Base-by-base conservation (phyloP, 2,113 vertebrate genomes). In the Vimba vimba region DNA sequence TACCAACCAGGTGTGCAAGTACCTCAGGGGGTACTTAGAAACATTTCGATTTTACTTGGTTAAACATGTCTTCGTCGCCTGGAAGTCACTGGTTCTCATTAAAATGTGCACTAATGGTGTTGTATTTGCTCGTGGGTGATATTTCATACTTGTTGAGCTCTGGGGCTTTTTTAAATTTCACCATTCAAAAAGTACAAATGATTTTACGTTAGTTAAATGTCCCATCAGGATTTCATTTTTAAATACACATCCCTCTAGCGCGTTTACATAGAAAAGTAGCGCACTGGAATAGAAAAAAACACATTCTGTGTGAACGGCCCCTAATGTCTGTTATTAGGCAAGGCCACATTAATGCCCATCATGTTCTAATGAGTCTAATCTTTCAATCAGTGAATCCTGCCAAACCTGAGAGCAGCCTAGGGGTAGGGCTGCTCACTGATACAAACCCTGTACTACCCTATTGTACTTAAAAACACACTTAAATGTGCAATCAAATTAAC, bases 141-240 rank as follows among this genome's bases (percentile, higher is more conserved):
- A 74, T 74, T 74, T 74, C 43, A 17, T 74, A 47, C 71, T 74
- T 47, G 71, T 74, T 74, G 71, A 47, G 71, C 12, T 74, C 71
- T 23, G 23, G 12, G 0, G 0, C 23, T 47, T 74, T 74, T 43
- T 74, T 47, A 74, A 74, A 74, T 74, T 74, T 43, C 43, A 74
- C 71, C 71, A 47, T 47, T 74, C 23, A 47, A 47, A 47, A 3
- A 17, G 43, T 47, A 13, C 71, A 74, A 74, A 74, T 74, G 6
- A 47, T n/a, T 74, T 74, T 47, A 74, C 2, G n/a, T 74, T 74
- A 45, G 71, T 47, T 74, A 74, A 47, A 74, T 23, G 6, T 74
- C 71, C 43, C 43, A 74, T 47, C 43, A 47, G 71, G 71, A 25
- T 47, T 74, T 45, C 23, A 74, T 74, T 74, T 74, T 13, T 47